Percentiles rank a stretch among this genome's conserved stretches.
Conservation (phyloP, 2,797 vertebrate species). For the Lithobates sylvaticus region DNA sequence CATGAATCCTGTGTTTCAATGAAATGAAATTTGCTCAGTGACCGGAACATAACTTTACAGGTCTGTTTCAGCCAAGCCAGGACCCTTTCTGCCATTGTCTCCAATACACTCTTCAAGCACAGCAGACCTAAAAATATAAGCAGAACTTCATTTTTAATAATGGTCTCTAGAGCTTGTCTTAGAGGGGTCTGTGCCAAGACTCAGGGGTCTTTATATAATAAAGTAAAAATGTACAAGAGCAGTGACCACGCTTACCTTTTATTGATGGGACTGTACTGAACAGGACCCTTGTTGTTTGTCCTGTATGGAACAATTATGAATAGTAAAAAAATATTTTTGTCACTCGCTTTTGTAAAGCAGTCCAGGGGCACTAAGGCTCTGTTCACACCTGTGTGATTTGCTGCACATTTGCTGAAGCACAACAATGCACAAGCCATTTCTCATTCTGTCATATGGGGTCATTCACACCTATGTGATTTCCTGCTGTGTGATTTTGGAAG, state of each 20-base stretch:
- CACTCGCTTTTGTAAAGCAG: no score
- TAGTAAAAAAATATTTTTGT: no score
- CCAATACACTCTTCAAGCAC: background rate
- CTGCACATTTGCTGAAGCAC: no score
- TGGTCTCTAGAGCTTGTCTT: background rate
- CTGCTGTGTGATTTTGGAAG: no score
- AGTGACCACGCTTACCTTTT: background rate
- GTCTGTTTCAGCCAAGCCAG: slow-evolving; percentile 40
- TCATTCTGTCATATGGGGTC: no score
- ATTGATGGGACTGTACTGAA: background rate
- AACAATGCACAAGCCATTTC: no score
- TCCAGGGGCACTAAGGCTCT: no score
- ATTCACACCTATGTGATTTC: no score
- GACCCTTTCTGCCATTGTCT: background rate
- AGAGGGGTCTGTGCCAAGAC: background rate
- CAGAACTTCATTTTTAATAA: background rate
- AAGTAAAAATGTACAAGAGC: background rate
- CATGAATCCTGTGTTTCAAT: slow-evolving; percentile 60
- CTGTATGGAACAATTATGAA: no score
- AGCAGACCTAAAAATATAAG: background rate
- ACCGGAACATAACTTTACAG: slow-evolving; percentile 43
- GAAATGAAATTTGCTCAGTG: slow-evolving; percentile 60
- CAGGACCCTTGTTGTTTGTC: no score
- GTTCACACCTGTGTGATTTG: no score
- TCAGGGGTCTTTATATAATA: background rate